Conservation (phyloP, 2,888 invertebrate genomes). For the Dolichopus griseipennis region DNA sequence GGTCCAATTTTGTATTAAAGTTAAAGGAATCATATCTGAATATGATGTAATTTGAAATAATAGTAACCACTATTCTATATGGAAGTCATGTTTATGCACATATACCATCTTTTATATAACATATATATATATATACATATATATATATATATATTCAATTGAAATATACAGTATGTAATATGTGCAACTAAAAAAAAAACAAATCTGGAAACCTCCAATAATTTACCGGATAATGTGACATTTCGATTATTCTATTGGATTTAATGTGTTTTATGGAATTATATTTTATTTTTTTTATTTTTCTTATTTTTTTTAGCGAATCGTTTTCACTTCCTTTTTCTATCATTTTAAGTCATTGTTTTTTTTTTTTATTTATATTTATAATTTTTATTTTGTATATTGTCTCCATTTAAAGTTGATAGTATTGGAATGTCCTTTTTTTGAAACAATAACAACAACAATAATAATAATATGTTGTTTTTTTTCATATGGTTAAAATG, state of each 20-base stretch:
- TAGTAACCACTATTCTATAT: background rate
- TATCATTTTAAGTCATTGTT: background rate
- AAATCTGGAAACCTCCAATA: slow-evolving; percentile 32
- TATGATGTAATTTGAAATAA: background rate
- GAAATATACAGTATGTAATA: too few species aligned
- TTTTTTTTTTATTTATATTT: slow-evolving; percentile 1
- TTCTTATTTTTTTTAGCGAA: background rate
- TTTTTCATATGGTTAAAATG: background rate
- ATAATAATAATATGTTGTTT: background rate
- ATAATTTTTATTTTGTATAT: background rate
- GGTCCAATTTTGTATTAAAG: background rate
- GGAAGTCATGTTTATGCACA: background rate
- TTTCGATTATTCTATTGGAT: slow-evolving; percentile 46
- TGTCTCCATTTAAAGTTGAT: background rate
- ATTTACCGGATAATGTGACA: slow-evolving; percentile 45
- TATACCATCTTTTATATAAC: too few species aligned
- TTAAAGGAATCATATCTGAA: background rate
- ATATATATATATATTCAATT: too few species aligned
- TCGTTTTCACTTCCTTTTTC: slow-evolving; percentile 1
- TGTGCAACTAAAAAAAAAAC: too few species aligned
- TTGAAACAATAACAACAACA: background rate
- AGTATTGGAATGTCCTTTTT: background rate
- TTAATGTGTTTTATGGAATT: slow-evolving; percentile 41
- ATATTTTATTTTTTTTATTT: background rate
- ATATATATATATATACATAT: too few species aligned